Base-by-base conservation (phyloP, 2,113 vertebrate genomes). In the Pycnonotus jocosus region DNA sequence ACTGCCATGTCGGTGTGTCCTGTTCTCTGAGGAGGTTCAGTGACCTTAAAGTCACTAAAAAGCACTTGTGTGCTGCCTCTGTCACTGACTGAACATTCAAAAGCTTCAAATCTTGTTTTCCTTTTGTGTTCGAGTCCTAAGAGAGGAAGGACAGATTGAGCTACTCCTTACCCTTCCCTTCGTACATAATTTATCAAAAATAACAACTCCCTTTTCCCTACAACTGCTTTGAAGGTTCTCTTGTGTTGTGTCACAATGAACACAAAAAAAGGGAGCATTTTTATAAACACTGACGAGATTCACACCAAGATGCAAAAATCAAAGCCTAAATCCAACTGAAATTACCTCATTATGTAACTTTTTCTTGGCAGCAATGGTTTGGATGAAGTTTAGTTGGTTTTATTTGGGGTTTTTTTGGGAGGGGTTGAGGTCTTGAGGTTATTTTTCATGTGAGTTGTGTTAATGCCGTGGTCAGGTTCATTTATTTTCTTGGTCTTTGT, bases 111-210 rank as follows among this genome's bases (percentile, higher is more conserved):
- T 33, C 79, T 80, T 71, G 45, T 84, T 81, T 74, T 92, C 37
- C 30, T 62, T 90, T 71, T 62, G 74, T 62, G 38, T 57, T 85
- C 30, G 22, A 80, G 44, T 51, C 88, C 74, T 90, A 9, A 42
- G 57, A 92, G 86, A 62, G 51, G 65, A 68, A 88, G 82, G 51
- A 90, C 40, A 40, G 82, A 81, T 64, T 64, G 82, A 95, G 72
- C 93, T 65, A 14, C 68, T 92, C 91, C 90, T 62, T 45, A 22
- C 65, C 45, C 57, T 62, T 86, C 56, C 47, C 81, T 47, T 3
- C 14, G 56, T 40, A 68, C 37, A 42, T 80, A 74, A 79, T 86
- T 92, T 50, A 90, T 80, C 88, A 88, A 42, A 92, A 95, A 61
- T 51, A 72, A 91, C 61, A 60, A 80, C 86, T 92, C 71, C 45